Evolutionary conservation across 2,797 vertebrate species (phyloP), one percentile per base, ranked within the genome.

Genomic region (Pyrocephalus nanus): DNA sequence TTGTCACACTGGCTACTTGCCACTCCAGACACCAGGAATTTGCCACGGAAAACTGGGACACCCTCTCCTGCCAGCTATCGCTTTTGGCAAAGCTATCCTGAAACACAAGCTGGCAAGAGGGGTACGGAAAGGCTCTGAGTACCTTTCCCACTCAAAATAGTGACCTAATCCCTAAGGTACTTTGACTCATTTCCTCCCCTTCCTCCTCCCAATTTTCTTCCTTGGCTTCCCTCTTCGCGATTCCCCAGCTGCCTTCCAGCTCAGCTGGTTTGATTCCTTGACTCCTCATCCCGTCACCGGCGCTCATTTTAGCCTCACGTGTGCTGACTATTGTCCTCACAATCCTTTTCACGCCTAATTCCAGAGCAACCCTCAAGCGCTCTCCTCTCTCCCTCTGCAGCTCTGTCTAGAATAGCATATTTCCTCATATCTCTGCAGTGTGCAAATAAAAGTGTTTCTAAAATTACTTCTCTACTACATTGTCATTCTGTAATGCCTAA

Each of bases 81-180:
- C 67, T 57, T 29, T 32, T 14, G 42, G 34, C 67, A 85, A 72
- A 75, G 38, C 38, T 16, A 16, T 53, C 27, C 38, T 26, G 54
- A 45, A 70, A 75, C 40, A 32, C 2, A 3, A n/a, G 51, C 57
- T 70, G 54, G 64, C 67, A 30, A 51, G 32, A n/a, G 21, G 42
- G 32, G 34, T 3, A 48, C 7, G 4, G 53, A 76, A 72, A 55
- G 40, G 51, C 58, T 83, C 15, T 1, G 47, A 66, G 65, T 40
- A 77, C 61, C 84, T 62, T 60, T 91, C 47, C 74, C 57, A 74
- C 80, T 66, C 62, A 15, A 17, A 87, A 55, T 32, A 64, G 90
- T 93, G 87, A 93, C 72, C n/a, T 83, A 72, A 91, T 67, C n/a
- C 47, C 34, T 50, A 70, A 90, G 82, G 75, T 93, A 61, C 75